Evolutionary conservation across 2,888 invertebrate species (phyloP), one percentile per base, ranked within the genome.

Genomic region (Lissonota sp.): DNA sequence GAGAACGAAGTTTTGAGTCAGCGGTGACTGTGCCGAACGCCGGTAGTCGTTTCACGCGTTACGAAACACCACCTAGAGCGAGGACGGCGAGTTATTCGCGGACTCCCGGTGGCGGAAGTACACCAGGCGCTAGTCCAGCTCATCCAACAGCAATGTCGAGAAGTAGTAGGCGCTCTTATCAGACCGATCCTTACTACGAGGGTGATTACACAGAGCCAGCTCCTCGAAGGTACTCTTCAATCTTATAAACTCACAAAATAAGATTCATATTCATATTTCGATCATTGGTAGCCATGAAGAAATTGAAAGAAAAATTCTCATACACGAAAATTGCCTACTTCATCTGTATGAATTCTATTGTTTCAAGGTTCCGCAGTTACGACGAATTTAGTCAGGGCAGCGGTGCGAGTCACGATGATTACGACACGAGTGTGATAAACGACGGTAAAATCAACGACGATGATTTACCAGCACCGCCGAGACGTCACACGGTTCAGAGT

Each of bases 311-410:
- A 26, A 26, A 26, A 26, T 26, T 1, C 26, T 26, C 26, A 26
- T 26, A 1, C 26, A 26, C 26, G 3, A 26, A 26, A 26, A 26
- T 26, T 3, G 26, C 1, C 26, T 26, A 26, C 3, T 26, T 26
- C 3, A 1, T 26, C 26, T 26, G 26, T 26, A 26, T 3, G 26
- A 26, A 26, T 26, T 44, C 10, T 44, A 44, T 26, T 3, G 26
- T 75, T 75, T 91, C 94, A 12, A 93, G 95, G 86, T 94, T 94
- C 91, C 95, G 95, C 78, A 95, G 94, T 90, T 95, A 95, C 90
- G 96, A 96, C 88, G 95, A 97, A 93, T 96, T 96, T 93, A 94
- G 96, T 93, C 95, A 95, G 93, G 94, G 96, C 87, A 95, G 95
- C 80, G 94, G 94, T 39, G 94, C 95, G 4, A 95, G 95, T 40